These are phyloP conservation scores for Melanogrammus aeglefinus DNA, from an alignment of 2,797 vertebrate genomes.

Conservation along the genomic window DNA sequence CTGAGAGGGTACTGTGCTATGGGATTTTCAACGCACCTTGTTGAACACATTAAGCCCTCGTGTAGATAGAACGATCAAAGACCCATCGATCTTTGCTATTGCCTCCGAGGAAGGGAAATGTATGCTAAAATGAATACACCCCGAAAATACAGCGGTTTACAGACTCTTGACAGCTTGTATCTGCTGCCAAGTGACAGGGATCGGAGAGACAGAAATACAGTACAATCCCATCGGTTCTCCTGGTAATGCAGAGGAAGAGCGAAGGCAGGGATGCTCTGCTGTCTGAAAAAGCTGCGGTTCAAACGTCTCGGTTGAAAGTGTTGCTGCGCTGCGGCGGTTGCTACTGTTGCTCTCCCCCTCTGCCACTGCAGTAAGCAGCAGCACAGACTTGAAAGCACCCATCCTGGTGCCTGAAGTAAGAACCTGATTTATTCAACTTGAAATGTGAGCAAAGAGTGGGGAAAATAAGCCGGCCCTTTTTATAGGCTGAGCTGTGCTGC, in stretches of 20 bases:
- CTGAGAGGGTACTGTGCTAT: not conserved
- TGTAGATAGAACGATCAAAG: not conserved
- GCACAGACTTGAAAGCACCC: not conserved
- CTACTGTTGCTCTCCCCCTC: not conserved
- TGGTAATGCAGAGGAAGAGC: too few relatives aligned
- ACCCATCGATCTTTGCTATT: not conserved
- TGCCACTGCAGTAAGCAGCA: not conserved
- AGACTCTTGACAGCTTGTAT: not conserved
- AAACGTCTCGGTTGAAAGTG: not conserved
- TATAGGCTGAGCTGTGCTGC: not conserved
- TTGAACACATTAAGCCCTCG: not conserved
- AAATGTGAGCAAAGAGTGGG: not conserved
- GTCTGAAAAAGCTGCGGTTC: not conserved
- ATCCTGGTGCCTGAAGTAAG: not conserved
- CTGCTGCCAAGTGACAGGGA: not conserved
- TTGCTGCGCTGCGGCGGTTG: not conserved
- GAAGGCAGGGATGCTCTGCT: not conserved
- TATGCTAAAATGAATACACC: not conserved
- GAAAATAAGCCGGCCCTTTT: not conserved
- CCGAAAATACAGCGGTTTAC: not conserved
- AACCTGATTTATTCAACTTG: not conserved
- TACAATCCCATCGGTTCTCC: not conserved
- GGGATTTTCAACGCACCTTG: not conserved
- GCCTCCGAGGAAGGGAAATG: not conserved
- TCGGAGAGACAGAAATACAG: not conserved